phyloP scores from a whole-genome alignment of 2,888 invertebrate genomes.

The Lobophora halterata region DNA sequence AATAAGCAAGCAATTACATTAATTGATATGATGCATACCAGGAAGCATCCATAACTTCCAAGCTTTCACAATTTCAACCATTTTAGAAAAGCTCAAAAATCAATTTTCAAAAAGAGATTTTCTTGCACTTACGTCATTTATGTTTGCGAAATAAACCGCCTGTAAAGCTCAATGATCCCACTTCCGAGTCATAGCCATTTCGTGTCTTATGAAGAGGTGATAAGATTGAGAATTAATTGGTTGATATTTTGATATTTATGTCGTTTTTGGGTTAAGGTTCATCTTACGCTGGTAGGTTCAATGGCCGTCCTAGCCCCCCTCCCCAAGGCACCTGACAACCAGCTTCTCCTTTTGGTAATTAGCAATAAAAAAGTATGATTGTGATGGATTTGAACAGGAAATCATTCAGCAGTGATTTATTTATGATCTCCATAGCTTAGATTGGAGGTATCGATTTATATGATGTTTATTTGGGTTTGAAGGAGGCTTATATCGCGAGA shows the following conservation, averaged over 20 bases:
- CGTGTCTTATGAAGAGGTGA: conserved; percentile 33
- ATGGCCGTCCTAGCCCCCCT: conserved; percentile 70
- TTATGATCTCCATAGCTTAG: conserved; percentile 1
- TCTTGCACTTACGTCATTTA: conserved; percentile 40
- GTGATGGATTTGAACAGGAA: conserved; percentile 52
- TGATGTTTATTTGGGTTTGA: conserved; percentile 3
- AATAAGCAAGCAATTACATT: conserved; percentile 68
- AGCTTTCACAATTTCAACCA: conserved; percentile 32
- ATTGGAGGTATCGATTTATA: too few species aligned
- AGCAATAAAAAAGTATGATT: conserved; percentile 59
- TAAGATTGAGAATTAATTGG: conserved; percentile 43
- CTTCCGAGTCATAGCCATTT: conserved; percentile 45
- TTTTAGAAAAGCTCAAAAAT: conserved; percentile 23
- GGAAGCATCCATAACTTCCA: conserved; percentile 59
- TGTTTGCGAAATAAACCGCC: conserved; percentile 52
- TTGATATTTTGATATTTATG: conserved; percentile 36
- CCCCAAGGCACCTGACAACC: conserved; percentile 47
- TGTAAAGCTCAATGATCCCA: conserved; percentile 76
- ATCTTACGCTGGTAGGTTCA: conserved; percentile 60
- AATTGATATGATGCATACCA: conserved; percentile 73
- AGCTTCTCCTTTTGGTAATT: conserved; percentile 67
- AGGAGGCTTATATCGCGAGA: background rate
- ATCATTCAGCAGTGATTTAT: conserved; percentile 35
- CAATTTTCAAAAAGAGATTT: conserved; percentile 24
- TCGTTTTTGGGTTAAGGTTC: conserved; percentile 36